Conservation (phyloP, 2,888 invertebrate species). For the Phymatocera aterrima region DNA sequence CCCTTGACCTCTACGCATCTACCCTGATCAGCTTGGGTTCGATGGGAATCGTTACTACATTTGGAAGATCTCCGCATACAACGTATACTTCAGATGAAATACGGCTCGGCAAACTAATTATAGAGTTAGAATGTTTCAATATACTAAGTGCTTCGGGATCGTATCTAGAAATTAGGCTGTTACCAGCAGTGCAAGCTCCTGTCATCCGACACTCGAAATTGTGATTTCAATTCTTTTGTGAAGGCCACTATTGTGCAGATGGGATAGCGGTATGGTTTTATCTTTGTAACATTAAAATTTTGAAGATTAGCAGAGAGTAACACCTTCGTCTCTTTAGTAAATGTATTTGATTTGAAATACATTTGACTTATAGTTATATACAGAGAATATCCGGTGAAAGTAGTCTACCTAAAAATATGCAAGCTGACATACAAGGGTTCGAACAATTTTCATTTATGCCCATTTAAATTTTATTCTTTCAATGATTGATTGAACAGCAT, state of each 20-base stretch:
- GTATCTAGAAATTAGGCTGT: conserved; percentile 59
- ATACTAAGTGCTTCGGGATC: conserved; percentile 59
- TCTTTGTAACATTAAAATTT: not conserved
- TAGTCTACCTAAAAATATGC: too few species aligned
- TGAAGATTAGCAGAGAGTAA: not conserved
- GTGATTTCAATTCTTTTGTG: conserved; percentile 50
- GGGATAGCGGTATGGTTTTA: not conserved
- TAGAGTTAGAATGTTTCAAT: conserved; percentile 60
- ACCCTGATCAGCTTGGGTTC: conserved; percentile 63
- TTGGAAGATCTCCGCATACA: conserved; percentile 49
- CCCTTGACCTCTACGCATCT: conserved; percentile 78
- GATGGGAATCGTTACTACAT: conserved; percentile 58
- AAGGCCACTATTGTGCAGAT: not conserved
- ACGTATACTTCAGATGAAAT: conserved; percentile 60
- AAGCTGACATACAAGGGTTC: too few species aligned
- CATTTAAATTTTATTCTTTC: too few species aligned
- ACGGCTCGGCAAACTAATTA: conserved; percentile 56
- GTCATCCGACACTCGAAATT: conserved; percentile 65
- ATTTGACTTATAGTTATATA: too few species aligned
- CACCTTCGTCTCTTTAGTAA: too few species aligned
- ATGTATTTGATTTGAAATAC: too few species aligned
- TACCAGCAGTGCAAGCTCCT: conserved; percentile 55
- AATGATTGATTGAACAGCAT: too few species aligned
- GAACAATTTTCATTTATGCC: too few species aligned
- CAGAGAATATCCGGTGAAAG: too few species aligned